Evolutionary conservation across 2,888 invertebrate genomes (phyloP).

Genomic region (Dendrolimus pini): DNA sequence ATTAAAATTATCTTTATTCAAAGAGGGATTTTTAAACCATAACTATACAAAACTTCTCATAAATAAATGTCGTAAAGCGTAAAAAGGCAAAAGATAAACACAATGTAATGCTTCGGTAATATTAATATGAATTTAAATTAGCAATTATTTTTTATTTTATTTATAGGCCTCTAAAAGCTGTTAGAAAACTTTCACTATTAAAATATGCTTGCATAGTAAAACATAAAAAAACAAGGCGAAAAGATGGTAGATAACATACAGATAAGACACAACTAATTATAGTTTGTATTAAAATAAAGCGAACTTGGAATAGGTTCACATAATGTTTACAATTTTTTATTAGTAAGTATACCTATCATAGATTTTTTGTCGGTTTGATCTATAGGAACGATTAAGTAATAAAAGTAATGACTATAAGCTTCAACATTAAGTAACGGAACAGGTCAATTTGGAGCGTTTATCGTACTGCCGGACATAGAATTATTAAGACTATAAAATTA

Average conservation of each 20-base stretch:
- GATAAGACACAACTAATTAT: not conserved
- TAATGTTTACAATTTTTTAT: constrained; percentile 22
- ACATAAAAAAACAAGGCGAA: not conserved
- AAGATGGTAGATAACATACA: not conserved
- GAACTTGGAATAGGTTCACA: constrained; percentile 17
- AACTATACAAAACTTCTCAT: too few species aligned
- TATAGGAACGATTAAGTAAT: constrained; percentile 60
- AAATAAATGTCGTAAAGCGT: too few species aligned
- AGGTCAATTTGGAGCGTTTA: constrained; percentile 44
- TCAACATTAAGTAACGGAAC: constrained; percentile 49
- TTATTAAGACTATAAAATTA: constrained; percentile 17
- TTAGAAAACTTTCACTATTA: not conserved
- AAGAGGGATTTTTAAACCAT: too few species aligned
- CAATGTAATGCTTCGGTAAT: too few species aligned
- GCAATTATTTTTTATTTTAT: too few species aligned
- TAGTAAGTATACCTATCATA: constrained; percentile 7
- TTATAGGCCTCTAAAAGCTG: too few species aligned
- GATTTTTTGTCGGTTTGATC: constrained; percentile 38
- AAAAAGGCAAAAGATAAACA: too few species aligned
- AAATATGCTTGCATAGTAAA: too few species aligned
- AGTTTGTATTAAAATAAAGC: constrained; percentile 3
- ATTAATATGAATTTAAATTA: too few species aligned
- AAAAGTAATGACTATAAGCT: constrained; percentile 49
- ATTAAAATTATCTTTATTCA: too few species aligned
- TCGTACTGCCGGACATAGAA: constrained; percentile 11